Conservation (phyloP, 2,888 invertebrate species). For the Polylopha cassiicola region DNA sequence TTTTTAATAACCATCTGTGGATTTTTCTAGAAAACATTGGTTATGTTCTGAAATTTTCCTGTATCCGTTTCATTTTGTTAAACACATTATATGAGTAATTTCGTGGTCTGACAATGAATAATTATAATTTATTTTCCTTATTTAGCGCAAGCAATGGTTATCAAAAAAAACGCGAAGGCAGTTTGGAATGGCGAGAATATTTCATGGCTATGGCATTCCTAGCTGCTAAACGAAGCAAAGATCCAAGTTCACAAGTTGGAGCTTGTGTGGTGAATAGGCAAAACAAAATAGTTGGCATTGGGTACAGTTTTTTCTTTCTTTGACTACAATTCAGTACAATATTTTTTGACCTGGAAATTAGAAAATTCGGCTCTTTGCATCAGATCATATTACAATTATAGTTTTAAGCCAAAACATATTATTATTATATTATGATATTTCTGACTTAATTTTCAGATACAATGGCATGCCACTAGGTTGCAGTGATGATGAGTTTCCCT, state of each 20-base stretch:
- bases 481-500: conserved; percentile 91
- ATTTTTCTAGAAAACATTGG: too few relatives aligned
- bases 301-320: conserved; percentile 55
- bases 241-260: conserved; percentile 95
- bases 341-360: background rate
- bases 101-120: too few relatives aligned
- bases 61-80: too few relatives aligned
- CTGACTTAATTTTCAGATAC: conserved; percentile 72
- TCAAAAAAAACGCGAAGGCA: conserved; percentile 78
- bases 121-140: background rate
- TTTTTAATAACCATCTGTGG: too few relatives aligned
- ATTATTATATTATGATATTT: background rate
- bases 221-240: conserved; percentile 95
- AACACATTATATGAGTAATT: too few relatives aligned
- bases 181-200: conserved; percentile 93
- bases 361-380: background rate
- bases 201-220: conserved; percentile 96
- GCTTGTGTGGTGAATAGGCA: conserved; percentile 94
- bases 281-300: conserved; percentile 93
- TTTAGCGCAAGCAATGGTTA: conserved; percentile 26
- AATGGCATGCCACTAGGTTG: conserved; percentile 98
- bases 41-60: too few relatives aligned
- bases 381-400: too few relatives aligned
- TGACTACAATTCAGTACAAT: too few relatives aligned
- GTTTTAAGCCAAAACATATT: background rate